Base-by-base conservation (phyloP, 2,113 vertebrate genomes). In the Calcarius ornatus region DNA sequence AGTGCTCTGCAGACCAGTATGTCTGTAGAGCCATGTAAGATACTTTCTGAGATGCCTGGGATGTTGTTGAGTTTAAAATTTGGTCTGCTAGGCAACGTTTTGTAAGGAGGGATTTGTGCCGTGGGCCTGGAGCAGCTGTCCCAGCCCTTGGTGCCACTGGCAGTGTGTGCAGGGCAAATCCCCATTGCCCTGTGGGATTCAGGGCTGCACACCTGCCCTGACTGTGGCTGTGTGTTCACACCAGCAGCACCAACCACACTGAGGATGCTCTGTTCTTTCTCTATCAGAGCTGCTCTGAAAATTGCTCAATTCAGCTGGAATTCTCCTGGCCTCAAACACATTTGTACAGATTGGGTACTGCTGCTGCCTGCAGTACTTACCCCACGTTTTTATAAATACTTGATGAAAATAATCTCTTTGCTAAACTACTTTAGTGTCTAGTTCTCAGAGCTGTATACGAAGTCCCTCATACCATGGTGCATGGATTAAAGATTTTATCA, bases 401-500 rank as follows among this genome's bases (percentile, higher is more conserved):
- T 83, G 3, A 92, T 88, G 82, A 93, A 96, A 96, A 92, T 95
- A 95, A 94, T 93, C 96, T 90, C 92, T 96, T 64, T 38, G 37
- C 86, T 92, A 84, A 96, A 96, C 94, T 88, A 33, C 90, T 83
- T 88, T 28, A 75, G 59, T 54, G 88, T 90, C 88, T 91, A 3
- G 56, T 78, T 94, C 90, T 92, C 61, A 66, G 56, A 83, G 81
- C 94, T 88, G 82, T 77, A 81, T 96, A 60, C 1, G 5, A 95
- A 91, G 79, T 54, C 87, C 83, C 51, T 95, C 69, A 59, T 88
- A 42, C 56, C 90, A 9, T 48, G 68, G 79, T 90, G 90, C 90
- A 48, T 72, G 92, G 94, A 97, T 96, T 93, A 97, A 90, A 96
- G 92, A 95, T 86, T 95, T 92, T 88, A 86, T 95, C 76, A 1